phyloP scores from a whole-genome alignment of 2,797 vertebrate species.

The Heterohyrax brucei region DNA sequence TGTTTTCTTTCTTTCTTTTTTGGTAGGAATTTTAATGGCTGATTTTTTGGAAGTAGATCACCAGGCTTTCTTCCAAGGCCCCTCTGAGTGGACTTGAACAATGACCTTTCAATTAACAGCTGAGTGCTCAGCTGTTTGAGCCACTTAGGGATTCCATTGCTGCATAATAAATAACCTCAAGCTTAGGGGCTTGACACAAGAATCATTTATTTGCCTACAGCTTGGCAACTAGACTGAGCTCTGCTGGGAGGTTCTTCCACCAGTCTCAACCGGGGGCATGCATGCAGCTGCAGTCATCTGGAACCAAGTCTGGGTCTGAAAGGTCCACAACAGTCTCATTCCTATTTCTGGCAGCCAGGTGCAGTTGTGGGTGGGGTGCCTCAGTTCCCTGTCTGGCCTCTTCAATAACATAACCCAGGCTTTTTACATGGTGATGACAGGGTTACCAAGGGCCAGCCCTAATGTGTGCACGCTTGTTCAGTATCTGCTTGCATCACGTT shows the following conservation, averaged over 20 bases:
- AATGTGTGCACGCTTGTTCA: background rate
- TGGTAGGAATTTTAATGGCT: background rate
- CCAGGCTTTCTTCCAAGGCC: background rate
- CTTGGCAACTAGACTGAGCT: background rate
- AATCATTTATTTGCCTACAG: fast-evolving
- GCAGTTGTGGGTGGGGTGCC: background rate
- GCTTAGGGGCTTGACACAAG: fast-evolving
- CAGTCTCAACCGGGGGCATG: background rate
- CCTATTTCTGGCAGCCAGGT: fast-evolving
- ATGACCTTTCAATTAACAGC: background rate
- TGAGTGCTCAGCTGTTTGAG: no score
- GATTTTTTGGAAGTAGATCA: background rate
- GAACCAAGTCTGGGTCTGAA: background rate
- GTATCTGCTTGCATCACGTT: fast-evolving
- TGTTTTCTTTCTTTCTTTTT: background rate
- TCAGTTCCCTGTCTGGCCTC: background rate
- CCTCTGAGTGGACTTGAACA: background rate
- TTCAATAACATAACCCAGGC: background rate
- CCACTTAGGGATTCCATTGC: no score
- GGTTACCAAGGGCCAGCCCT: background rate
- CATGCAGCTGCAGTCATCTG: fast-evolving
- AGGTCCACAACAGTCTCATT: background rate
- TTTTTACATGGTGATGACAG: fast-evolving
- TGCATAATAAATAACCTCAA: background rate
- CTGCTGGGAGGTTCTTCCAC: background rate